Evolutionary conservation across 2,797 vertebrate genomes (phyloP).

Genomic region (Esox masquinongy): DNA sequence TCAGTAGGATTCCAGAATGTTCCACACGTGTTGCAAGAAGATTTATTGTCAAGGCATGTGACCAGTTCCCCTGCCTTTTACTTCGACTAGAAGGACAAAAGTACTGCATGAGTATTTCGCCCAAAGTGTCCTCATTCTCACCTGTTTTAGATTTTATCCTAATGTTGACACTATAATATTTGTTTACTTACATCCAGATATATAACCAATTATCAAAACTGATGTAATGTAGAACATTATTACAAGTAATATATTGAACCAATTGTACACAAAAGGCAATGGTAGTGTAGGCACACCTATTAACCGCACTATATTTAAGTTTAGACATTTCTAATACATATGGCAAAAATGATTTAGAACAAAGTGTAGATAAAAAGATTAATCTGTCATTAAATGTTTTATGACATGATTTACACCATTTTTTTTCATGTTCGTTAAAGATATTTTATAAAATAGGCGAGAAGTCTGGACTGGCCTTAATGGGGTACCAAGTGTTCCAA

Average conservation of each 20-base stretch:
- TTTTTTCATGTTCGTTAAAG: too few species aligned
- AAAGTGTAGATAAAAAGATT: too few species aligned
- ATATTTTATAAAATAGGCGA: too few species aligned
- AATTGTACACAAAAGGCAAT: too few species aligned
- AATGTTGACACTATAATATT: neutral
- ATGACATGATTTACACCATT: too few species aligned
- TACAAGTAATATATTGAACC: neutral
- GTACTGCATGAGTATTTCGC: conserved; percentile 22
- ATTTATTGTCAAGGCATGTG: conserved; percentile 9
- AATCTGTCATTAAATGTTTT: too few species aligned
- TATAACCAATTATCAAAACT: neutral
- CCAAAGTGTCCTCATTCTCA: neutral
- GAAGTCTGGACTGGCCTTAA: too few species aligned
- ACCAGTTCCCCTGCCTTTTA: conserved; percentile 15
- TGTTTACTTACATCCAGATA: neutral
- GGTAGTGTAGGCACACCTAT: too few species aligned
- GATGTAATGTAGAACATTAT: neutral
- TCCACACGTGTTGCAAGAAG: conserved; percentile 12
- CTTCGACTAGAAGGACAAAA: neutral
- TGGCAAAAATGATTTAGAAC: too few species aligned
- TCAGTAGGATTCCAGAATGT: conserved; percentile 25
- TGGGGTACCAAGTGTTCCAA: too few species aligned
- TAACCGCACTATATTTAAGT: too few species aligned
- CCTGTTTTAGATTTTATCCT: neutral
- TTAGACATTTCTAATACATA: too few species aligned